Conservation (phyloP, 1,140 invertebrate species). For the Drosophila equinoxialis region DNA sequence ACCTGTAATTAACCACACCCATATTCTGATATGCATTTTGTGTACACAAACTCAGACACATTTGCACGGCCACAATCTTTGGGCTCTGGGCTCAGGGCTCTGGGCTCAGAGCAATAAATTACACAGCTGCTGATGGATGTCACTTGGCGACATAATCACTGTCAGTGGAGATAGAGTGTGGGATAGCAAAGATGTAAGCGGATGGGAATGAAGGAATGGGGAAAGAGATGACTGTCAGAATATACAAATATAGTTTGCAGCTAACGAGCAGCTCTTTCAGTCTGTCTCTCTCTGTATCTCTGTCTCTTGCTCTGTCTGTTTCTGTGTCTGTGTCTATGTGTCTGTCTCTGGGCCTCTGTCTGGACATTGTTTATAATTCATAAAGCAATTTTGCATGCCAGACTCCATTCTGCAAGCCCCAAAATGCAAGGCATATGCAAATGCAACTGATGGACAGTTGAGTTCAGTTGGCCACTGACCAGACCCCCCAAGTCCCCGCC, state of each 20-base stretch:
- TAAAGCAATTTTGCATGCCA: conserved; percentile 60
- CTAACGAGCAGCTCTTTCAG: conserved; percentile 48
- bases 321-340: conserved; percentile 1
- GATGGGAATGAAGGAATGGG: neutral
- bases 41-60: conserved; percentile 20
- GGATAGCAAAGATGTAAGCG: neutral
- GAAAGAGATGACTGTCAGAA: conserved; percentile 11
- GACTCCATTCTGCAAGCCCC: conserved; percentile 23
- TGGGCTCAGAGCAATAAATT: conserved; percentile 55
- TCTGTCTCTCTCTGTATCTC: neutral
- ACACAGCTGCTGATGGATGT: conserved; percentile 67
- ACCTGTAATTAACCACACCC: conserved; percentile 48
- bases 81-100: conserved; percentile 2
- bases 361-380: conserved; percentile 67
- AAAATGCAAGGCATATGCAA: conserved; percentile 61
- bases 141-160: conserved; percentile 69
- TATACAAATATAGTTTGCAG: conserved; percentile 41
- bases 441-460: conserved; percentile 46
- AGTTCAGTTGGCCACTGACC: conserved; percentile 41
- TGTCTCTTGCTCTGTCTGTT: neutral
- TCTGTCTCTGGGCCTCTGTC: conserved; percentile 16
- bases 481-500: neutral
- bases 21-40: conserved; percentile 12
- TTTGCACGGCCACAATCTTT: conserved; percentile 47
- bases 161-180: conserved; percentile 45